phyloP scores from a whole-genome alignment of 2,113 vertebrate species.

The Myodes glareolus region DNA sequence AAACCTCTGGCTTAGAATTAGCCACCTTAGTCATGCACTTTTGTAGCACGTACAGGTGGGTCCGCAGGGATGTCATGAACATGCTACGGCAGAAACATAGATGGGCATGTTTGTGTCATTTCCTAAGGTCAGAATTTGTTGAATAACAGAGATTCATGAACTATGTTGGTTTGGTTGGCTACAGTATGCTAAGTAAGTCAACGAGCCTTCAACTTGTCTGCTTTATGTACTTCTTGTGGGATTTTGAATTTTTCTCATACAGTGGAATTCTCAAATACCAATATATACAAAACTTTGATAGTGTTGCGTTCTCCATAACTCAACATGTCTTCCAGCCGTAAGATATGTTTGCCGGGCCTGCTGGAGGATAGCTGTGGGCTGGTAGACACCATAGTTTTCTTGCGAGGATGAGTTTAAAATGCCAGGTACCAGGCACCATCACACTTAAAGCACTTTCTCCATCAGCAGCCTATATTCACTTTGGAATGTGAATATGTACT shows the following conservation, averaged over 20 bases:
- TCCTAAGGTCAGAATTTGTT: not conserved
- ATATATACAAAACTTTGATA: not conserved
- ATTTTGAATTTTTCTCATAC: not conserved
- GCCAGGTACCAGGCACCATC: not conserved
- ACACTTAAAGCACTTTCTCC: not conserved
- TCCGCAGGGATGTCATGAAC: not conserved
- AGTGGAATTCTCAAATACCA: not conserved
- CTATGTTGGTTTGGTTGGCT: not conserved
- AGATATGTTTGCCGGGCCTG: not conserved
- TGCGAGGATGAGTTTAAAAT: not conserved
- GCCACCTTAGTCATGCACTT: not conserved
- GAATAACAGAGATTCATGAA: not conserved
- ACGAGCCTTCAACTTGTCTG: not conserved
- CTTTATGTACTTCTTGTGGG: not conserved
- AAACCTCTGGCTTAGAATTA: not conserved
- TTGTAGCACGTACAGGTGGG: not conserved
- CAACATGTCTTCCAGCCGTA: not conserved
- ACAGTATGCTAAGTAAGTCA: not conserved
- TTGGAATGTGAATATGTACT: not conserved
- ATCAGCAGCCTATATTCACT: not conserved
- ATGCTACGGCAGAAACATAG: not conserved
- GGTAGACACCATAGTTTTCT: not conserved
- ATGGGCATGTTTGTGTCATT: not conserved
- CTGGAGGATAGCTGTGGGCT: not conserved
- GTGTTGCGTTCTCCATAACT: not conserved